phyloP scores from a whole-genome alignment of 2,797 vertebrate genomes.

The Trichosurus vulpecula region DNA sequence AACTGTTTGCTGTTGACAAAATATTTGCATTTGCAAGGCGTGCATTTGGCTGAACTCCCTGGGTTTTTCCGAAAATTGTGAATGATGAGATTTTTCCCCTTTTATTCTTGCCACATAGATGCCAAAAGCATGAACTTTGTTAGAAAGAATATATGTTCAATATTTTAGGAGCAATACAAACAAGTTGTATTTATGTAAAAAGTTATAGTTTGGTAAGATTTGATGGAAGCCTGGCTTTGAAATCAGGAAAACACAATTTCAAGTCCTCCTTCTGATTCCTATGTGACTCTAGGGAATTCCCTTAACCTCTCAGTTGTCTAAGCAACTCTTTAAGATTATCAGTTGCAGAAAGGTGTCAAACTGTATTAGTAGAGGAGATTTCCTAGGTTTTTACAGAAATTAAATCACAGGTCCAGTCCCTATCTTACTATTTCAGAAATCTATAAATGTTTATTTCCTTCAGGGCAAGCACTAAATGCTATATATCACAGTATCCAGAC shows the following conservation, averaged over 20 bases:
- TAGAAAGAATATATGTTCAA: background rate
- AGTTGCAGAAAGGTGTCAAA: background rate
- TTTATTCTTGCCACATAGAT: background rate
- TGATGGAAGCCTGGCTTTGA: background rate
- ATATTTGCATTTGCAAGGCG: background rate
- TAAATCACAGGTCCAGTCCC: background rate
- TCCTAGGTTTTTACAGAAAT: background rate
- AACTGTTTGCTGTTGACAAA: background rate
- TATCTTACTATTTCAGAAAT: background rate
- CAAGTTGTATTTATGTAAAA: background rate
- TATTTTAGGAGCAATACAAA: background rate
- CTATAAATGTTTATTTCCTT: background rate
- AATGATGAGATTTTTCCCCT: background rate
- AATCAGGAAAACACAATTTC: background rate
- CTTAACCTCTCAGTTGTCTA: background rate
- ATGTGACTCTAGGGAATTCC: background rate
- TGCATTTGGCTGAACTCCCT: background rate
- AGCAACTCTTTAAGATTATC: background rate
- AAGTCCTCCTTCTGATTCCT: background rate
- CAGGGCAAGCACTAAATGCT: background rate
- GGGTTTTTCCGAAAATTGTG: background rate
- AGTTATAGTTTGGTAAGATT: background rate
- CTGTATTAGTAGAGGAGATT: background rate
- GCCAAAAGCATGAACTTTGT: background rate
- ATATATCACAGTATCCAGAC: background rate